Base-by-base conservation (phyloP, 1,140 invertebrate species). In the Drosophila parabipectinata region DNA sequence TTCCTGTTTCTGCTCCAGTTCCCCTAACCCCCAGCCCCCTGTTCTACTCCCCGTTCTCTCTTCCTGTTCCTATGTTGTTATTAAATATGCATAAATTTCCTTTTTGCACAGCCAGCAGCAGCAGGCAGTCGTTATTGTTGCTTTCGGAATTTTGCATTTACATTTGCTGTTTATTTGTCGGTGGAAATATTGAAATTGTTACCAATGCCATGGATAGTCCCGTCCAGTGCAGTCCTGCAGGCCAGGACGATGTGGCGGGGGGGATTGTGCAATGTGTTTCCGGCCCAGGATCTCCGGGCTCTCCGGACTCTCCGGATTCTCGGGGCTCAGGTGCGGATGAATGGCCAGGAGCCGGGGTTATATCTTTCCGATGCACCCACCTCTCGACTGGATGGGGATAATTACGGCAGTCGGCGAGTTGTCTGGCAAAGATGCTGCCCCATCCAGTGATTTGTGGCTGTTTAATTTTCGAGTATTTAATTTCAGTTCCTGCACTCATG, bases 31-130 rank as follows among this genome's bases (percentile, higher is more conserved):
- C 28, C 28, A 7, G 28, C 3, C 32, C 34, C 10, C 34, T 1
- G 10, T n/a, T 4, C 34, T 12, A 32, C 4, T 21, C 8, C 50
- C 50, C 4, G 34, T 44, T 15, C 18, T 45, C 61, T 5, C 37
- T 48, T 41, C 51, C 45, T 39, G n/a, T 55, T 24, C 55, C 58
- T 58, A 58, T 87, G 82, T 88, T 87, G 59, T 82, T 87, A 87
- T 87, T 87, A 87, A 87, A 87, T 87, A 87, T 87, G 82, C 83
- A 87, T 88, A 87, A 87, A 87, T 87, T 87, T 87, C 48, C 75
- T 82, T 78, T 85, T 85, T 85, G 72, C 74, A 66, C 61, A 55
- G 47, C 45, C 28, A 14, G 26, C 45, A 47, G 8, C 12, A 6
- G 5, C 44, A 47, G 54, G 57, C 45, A 30, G 24, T 32, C 15